phyloP scores from a whole-genome alignment of 2,888 invertebrate species.

The Limnephilus marmoratus region DNA sequence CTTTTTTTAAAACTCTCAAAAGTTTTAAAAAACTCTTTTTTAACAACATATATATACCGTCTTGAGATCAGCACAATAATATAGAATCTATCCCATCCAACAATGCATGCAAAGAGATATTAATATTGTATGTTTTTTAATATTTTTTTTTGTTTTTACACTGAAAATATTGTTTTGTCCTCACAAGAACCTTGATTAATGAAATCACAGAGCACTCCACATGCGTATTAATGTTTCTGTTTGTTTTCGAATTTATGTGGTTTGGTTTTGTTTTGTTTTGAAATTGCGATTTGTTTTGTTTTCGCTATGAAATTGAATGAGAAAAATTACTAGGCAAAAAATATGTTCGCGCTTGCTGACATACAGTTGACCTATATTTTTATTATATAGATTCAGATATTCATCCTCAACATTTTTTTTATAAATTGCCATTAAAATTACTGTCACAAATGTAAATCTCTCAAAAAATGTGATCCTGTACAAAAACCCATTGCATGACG shows the following conservation, averaged over 20 bases:
- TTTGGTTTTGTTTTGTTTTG: not conserved
- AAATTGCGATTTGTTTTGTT: not conserved
- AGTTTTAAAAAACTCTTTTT: no score
- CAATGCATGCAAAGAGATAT: not conserved
- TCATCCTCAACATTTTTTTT: not conserved
- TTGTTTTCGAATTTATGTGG: not conserved
- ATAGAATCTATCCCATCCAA: not conserved
- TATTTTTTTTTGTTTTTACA: not conserved
- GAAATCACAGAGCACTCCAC: constrained; percentile 2
- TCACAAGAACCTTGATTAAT: not conserved
- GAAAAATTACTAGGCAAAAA: not conserved
- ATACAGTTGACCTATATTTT: not conserved
- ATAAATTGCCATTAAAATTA: no score
- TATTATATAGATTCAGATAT: not conserved
- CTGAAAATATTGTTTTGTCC: not conserved
- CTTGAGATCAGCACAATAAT: not conserved
- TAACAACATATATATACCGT: not conserved
- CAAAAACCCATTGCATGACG: not conserved
- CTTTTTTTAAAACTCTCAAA: not conserved
- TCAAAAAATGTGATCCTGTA: not conserved
- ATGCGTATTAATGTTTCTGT: not conserved
- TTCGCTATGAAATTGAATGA: not conserved
- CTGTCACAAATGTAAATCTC: not conserved
- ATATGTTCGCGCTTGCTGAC: not conserved
- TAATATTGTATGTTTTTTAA: not conserved